Evolutionary conservation across 2,113 vertebrate species (phyloP).

Genomic region (Holacanthus passer): DNA sequence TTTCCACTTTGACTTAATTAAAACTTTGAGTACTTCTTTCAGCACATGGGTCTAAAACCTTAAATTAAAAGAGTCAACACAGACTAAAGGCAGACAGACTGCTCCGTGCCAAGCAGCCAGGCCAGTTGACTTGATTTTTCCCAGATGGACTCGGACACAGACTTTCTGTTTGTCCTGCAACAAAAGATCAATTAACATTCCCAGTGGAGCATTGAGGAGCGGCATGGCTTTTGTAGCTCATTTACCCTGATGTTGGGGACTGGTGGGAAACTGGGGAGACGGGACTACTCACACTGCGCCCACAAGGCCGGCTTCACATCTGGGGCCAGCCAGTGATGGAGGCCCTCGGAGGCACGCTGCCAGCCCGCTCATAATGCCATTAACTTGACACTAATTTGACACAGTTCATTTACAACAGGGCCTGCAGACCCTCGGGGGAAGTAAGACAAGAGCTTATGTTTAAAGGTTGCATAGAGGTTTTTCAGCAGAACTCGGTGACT

Average conservation of each 20-base stretch:
- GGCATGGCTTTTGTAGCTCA: conserved; percentile 69
- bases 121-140: conserved; percentile 68
- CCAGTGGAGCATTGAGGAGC: conserved; percentile 64
- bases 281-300: conserved; percentile 65
- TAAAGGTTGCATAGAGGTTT: conserved; percentile 11
- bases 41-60: conserved; percentile 4
- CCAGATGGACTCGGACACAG: conserved; percentile 75
- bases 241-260: conserved; percentile 70
- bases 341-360: conserved; percentile 55
- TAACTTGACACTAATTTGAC: conserved; percentile 65
- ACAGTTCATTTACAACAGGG: conserved; percentile 35
- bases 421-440: conserved; percentile 22
- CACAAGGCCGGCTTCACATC: conserved; percentile 73
- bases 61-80: conserved; percentile 49
- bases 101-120: conserved; percentile 35
- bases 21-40: conserved; percentile 24
- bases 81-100: conserved; percentile 21
- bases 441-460: conserved; percentile 23
- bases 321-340: conserved; percentile 64
- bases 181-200: conserved; percentile 81
- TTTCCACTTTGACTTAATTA: conserved; percentile 12
- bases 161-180: conserved; percentile 74
- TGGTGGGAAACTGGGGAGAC: conserved; percentile 74
- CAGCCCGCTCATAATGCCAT: conserved; percentile 54
- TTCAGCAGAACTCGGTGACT: conserved; percentile 8